phyloP scores from a whole-genome alignment of 1,140 invertebrate species.

The Drosophila kepulauana region DNA sequence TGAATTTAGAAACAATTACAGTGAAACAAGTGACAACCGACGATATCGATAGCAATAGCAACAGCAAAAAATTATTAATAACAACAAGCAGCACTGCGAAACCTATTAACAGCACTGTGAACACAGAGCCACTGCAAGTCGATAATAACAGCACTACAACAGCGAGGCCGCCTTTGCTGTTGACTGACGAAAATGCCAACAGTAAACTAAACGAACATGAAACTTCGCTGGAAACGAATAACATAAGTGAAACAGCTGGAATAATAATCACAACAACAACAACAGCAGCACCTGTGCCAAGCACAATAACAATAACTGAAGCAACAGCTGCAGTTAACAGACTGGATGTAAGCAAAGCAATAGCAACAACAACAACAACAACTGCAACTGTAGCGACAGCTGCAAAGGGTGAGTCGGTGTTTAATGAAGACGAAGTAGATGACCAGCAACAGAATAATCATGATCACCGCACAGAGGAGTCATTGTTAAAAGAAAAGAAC shows the following conservation, averaged over 20 bases:
- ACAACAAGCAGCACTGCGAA: slow-evolving; percentile 27
- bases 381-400: slow-evolving; percentile 32
- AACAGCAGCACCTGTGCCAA: slow-evolving; percentile 10
- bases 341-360: slow-evolving; percentile 34
- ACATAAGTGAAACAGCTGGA: slow-evolving; percentile 54
- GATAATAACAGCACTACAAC: slow-evolving; percentile 50
- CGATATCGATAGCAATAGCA: slow-evolving; percentile 33
- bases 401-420: slow-evolving; percentile 12
- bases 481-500: slow-evolving; percentile 47
- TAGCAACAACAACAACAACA: slow-evolving; percentile 43
- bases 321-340: slow-evolving; percentile 43
- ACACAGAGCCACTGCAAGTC: slow-evolving; percentile 55
- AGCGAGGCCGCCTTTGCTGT: slow-evolving; percentile 13
- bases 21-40: slow-evolving; percentile 52
- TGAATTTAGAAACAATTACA: slow-evolving; percentile 75
- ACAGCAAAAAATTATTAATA: slow-evolving; percentile 37
- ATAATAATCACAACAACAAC: slow-evolving; percentile 31
- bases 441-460: slow-evolving; percentile 41
- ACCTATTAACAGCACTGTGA: slow-evolving; percentile 36
- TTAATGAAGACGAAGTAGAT: slow-evolving; percentile 28
- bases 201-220: slow-evolving; percentile 48
- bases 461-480: slow-evolving; percentile 35
- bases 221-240: slow-evolving; percentile 64
- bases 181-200: slow-evolving; percentile 34
- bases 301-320: slow-evolving; percentile 31